Evolutionary conservation across 2,797 vertebrate species (phyloP).

Genomic region (Sphenodon punctatus): DNA sequence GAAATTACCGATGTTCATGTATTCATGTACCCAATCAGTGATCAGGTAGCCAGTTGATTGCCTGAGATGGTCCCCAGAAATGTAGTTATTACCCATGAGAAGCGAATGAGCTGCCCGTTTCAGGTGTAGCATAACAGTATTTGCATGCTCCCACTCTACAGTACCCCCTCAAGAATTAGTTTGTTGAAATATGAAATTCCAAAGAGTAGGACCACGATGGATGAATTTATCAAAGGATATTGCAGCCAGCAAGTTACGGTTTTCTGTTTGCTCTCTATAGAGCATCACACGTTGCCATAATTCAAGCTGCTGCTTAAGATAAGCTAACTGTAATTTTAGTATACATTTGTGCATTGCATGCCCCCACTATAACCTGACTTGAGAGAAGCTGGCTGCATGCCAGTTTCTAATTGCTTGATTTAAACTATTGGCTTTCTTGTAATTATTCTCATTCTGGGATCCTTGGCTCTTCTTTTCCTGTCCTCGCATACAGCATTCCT

Average conservation of each 20-base stretch:
- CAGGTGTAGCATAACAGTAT: no score
- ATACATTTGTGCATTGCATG: slow-evolving; percentile 54
- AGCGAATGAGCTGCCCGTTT: no score
- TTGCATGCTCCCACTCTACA: no score
- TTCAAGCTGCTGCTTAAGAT: slow-evolving; percentile 71
- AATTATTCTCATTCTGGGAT: slow-evolving; percentile 73
- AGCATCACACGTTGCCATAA: slow-evolving; percentile 40
- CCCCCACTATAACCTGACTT: slow-evolving; percentile 62
- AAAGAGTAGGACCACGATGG: neutral
- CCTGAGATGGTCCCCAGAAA: no score
- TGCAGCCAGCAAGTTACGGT: slow-evolving; percentile 24
- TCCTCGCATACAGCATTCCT: slow-evolving; percentile 51
- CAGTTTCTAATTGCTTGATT: slow-evolving; percentile 68
- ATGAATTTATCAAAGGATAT: slow-evolving; percentile 38
- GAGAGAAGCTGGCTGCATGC: slow-evolving; percentile 60
- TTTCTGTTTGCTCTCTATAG: slow-evolving; percentile 44
- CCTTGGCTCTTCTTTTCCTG: slow-evolving; percentile 47
- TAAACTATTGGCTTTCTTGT: slow-evolving; percentile 61
- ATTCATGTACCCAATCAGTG: no score
- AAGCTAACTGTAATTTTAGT: slow-evolving; percentile 67
- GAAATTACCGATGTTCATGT: no score
- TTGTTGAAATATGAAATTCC: slow-evolving; percentile 4
- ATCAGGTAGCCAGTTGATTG: no score
- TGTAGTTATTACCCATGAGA: no score
- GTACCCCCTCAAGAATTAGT: slow-evolving; percentile 15